Conservation (phyloP, 2,888 invertebrate genomes). For the Drosophila aldrichi region DNA sequence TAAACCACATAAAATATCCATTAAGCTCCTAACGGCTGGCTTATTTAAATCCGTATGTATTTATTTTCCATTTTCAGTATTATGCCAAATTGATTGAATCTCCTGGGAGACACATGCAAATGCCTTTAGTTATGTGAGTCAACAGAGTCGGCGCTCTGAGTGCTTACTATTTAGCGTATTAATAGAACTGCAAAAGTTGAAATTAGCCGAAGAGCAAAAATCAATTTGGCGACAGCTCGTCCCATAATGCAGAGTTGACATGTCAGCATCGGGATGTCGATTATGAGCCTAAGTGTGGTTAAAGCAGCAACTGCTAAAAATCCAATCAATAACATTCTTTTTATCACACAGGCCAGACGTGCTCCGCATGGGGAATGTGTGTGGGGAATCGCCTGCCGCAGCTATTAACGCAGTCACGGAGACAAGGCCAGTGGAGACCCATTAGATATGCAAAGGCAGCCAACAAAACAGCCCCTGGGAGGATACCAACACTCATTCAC, state of each 20-base stretch:
- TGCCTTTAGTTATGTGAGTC: not conserved
- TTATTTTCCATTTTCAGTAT: constrained; percentile 21
- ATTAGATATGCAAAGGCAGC: constrained; percentile 49
- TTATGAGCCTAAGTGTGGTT: constrained; percentile 69
- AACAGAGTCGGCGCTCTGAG: not conserved
- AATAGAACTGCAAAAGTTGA: not conserved
- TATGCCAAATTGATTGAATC: constrained; percentile 22
- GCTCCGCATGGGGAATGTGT: constrained; percentile 46
- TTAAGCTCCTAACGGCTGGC: constrained; percentile 15
- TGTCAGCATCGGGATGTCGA: constrained; percentile 40
- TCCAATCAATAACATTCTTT: constrained; percentile 65
- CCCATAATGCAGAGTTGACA: constrained; percentile 3
- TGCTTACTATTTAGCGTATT: not conserved
- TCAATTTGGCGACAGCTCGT: constrained; percentile 11
- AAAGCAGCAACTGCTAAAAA: constrained; percentile 52
- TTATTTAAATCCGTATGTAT: constrained; percentile 15
- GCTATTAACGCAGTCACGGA: constrained; percentile 19
- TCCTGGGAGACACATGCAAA: constrained; percentile 10
- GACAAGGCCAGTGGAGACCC: constrained; percentile 20
- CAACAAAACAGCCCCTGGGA: constrained; percentile 27
- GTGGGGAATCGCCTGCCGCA: constrained; percentile 4
- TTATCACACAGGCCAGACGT: constrained; percentile 43
- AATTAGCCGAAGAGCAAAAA: constrained; percentile 12
- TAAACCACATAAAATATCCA: constrained; percentile 34
- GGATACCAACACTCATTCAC: not conserved